Conservation (phyloP, 2,888 invertebrate species). For the Ochropleura plecta region DNA sequence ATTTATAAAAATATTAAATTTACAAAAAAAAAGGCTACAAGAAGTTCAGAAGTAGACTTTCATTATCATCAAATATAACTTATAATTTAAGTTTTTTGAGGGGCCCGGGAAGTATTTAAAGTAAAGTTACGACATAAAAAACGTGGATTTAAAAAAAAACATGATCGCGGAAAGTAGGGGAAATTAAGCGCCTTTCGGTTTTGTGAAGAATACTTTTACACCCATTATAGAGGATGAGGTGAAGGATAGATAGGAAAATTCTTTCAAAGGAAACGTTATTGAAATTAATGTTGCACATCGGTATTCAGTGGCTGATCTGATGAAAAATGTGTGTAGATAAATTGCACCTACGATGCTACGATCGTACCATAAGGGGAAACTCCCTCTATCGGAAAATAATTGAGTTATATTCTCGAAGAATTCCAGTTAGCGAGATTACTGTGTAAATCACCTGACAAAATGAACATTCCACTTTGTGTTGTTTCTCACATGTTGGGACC, state of each 20-base stretch:
- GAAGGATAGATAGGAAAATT: not conserved
- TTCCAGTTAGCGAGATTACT: constrained; percentile 59
- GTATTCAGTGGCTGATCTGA: constrained; percentile 39
- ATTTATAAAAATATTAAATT: too few relatives aligned
- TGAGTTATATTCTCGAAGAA: constrained; percentile 70
- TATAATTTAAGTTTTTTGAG: too few relatives aligned
- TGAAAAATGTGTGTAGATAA: constrained; percentile 70
- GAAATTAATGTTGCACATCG: constrained; percentile 54
- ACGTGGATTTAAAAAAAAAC: too few relatives aligned
- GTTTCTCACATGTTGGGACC: not conserved
- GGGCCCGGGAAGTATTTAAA: too few relatives aligned
- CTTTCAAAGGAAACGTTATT: constrained; percentile 36
- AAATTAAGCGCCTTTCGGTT: too few relatives aligned
- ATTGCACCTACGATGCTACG: constrained; percentile 34
- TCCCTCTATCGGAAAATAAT: constrained; percentile 65
- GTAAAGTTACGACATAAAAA: too few relatives aligned
- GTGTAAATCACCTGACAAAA: constrained; percentile 43
- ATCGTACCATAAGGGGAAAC: constrained; percentile 16
- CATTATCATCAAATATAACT: too few relatives aligned
- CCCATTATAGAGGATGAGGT: not conserved
- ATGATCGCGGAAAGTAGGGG: too few relatives aligned
- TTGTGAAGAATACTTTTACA: too few relatives aligned
- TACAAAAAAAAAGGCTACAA: too few relatives aligned
- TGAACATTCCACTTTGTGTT: constrained; percentile 35
- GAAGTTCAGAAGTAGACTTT: too few relatives aligned